A percentile compares a stretch with the other conserved stretches of the same genome.
phyloP scores from a whole-genome alignment of 2,113 vertebrate genomes.

The Ciconia maguari region DNA sequence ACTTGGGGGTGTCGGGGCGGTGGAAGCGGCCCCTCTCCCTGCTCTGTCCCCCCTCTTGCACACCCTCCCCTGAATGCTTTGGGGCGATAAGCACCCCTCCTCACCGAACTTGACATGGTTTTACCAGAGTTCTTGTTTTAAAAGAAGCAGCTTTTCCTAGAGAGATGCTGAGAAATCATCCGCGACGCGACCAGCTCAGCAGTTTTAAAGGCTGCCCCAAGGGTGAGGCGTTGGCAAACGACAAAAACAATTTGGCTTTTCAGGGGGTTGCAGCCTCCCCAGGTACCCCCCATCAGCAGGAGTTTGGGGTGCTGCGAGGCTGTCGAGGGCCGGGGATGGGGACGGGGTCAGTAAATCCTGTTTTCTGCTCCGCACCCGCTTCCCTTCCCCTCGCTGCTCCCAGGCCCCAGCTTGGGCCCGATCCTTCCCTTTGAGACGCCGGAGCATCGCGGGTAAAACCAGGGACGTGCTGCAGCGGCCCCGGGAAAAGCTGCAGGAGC shows the following conservation, averaged over 20 bases:
- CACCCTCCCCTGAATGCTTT: too few relatives aligned
- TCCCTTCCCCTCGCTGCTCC: neutral
- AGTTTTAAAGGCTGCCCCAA: neutral
- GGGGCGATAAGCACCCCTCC: too few relatives aligned
- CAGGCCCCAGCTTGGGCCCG: neutral
- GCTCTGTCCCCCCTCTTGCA: too few relatives aligned
- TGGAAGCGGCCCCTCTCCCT: neutral
- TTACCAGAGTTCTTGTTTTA: neutral
- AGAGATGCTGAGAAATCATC: neutral
- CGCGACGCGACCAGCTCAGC: neutral
- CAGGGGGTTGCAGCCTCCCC: too few relatives aligned
- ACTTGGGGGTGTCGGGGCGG: neutral
- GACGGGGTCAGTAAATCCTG: neutral
- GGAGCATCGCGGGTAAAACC: neutral
- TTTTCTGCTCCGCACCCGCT: neutral
- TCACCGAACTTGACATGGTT: neutral
- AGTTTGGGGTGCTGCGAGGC: neutral
- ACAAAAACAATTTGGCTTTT: neutral
- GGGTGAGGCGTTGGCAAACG: neutral
- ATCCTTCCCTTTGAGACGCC: neutral
- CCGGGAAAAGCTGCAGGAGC: neutral
- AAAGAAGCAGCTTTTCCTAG: neutral
- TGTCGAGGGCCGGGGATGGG: fast-evolving
- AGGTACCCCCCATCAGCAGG: too few relatives aligned
- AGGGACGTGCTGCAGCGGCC: neutral